Conservation (phyloP, 2,888 invertebrate species). For the Isoperla grammatica region DNA sequence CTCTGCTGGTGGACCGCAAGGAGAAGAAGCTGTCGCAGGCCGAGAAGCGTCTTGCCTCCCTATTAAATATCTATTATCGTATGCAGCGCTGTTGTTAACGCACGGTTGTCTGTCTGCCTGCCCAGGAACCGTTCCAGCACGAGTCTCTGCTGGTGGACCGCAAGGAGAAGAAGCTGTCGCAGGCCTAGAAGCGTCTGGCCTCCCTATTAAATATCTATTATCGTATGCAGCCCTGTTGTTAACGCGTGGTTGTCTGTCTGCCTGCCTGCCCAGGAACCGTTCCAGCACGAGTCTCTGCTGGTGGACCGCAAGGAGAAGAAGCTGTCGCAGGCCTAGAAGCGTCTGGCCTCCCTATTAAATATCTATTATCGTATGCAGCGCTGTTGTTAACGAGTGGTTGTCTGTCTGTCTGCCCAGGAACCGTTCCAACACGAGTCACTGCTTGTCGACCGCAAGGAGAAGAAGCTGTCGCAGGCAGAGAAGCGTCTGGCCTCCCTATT, state of each 20-base stretch:
- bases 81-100: conserved; percentile 49
- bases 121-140: conserved; percentile 87
- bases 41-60: conserved; percentile 90
- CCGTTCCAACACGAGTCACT: conserved; percentile 96
- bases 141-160: conserved; percentile 91
- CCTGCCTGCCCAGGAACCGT: conserved; percentile 81
- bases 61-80: no score
- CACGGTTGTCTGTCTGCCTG: no score
- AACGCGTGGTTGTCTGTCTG: conserved; percentile 83
- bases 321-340: conserved; percentile 86
- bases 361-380: no score
- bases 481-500: conserved; percentile 91
- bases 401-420: conserved; percentile 55
- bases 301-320: conserved; percentile 94
- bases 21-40: conserved; percentile 90
- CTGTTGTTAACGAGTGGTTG: conserved; percentile 63
- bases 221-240: no score
- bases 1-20: conserved; percentile 86
- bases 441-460: conserved; percentile 89
- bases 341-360: no score
- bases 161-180: conserved; percentile 89
- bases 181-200: conserved; percentile 90
- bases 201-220: no score
- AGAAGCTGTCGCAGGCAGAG: conserved; percentile 88
- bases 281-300: conserved; percentile 90